Percentiles rank a stretch among this genome's conserved stretches.
These are phyloP conservation scores for Carassius auratus DNA, from an alignment of 2,113 vertebrate genomes.

Conservation along the genomic window DNA sequence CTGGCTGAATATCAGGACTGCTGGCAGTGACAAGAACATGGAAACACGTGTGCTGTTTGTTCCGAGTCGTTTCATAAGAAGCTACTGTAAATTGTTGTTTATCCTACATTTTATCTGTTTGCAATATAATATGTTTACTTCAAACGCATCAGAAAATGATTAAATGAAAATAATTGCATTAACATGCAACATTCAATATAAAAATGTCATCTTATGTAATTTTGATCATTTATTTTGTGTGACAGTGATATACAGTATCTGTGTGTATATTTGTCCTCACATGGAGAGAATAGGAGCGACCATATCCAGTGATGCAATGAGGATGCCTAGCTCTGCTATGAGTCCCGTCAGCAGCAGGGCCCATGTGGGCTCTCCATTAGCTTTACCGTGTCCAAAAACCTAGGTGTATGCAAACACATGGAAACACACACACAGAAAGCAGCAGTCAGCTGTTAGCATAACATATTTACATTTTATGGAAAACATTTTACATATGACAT, in stretches of 20 bases:
- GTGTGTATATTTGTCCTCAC: conserved; percentile 72
- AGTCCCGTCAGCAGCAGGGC: conserved; percentile 91
- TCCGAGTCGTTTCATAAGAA: not conserved
- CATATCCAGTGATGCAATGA: conserved; percentile 98
- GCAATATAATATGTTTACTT: not conserved
- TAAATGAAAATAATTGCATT: not conserved
- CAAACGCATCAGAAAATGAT: not conserved
- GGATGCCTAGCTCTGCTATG: conserved; percentile 95
- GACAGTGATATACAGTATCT: not conserved
- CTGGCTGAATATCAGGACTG: not conserved
- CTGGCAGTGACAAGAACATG: not conserved
- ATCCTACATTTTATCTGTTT: not conserved
- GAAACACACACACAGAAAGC: not conserved
- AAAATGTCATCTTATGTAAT: not conserved
- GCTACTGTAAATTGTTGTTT: not conserved
- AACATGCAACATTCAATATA: not conserved
- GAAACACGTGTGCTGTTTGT: not conserved
- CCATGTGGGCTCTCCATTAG: conserved; percentile 95
- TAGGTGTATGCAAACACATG: conserved; percentile 55
- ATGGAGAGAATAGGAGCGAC: conserved; percentile 99
- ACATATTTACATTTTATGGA: conserved; percentile 17
- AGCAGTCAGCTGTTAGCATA: not conserved
- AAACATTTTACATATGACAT: conserved; percentile 39
- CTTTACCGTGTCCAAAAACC: conserved; percentile 96
- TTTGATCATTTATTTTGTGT: not conserved